phyloP scores from a whole-genome alignment of 2,888 invertebrate genomes.

The Plebejus anna region DNA sequence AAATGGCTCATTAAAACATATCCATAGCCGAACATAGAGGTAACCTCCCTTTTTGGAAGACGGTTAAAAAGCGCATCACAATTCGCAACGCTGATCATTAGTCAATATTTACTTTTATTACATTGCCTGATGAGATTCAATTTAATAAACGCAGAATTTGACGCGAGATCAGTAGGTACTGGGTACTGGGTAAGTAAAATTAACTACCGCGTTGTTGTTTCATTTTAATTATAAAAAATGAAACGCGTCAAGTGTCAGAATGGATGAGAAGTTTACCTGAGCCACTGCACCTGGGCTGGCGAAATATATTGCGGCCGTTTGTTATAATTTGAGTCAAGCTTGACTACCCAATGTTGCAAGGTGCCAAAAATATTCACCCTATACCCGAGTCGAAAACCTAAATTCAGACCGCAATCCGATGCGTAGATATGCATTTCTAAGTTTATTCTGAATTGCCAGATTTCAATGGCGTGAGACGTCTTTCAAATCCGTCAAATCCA shows the following conservation, averaged over 20 bases:
- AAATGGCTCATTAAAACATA: no score
- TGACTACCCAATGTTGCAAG: constrained; percentile 34
- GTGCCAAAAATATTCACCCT: not conserved
- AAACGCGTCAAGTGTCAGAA: constrained; percentile 32
- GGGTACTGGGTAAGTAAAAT: not conserved
- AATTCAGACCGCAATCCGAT: no score
- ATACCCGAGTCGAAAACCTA: no score
- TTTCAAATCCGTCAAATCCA: no score
- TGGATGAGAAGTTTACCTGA: constrained; percentile 35
- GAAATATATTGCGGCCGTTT: constrained; percentile 57
- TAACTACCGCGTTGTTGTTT: constrained; percentile 4
- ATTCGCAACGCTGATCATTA: not conserved
- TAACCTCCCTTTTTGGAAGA: no score
- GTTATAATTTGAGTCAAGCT: constrained; percentile 57
- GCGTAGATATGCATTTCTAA: no score
- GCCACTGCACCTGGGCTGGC: constrained; percentile 42
- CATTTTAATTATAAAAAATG: constrained; percentile 27
- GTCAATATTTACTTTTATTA: not conserved
- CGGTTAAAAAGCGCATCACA: no score
- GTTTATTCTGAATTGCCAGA: no score
- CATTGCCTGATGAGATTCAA: not conserved
- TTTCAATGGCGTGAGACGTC: no score
- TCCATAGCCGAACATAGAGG: no score
- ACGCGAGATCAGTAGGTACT: not conserved
- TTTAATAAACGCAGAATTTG: constrained; percentile 3